Conservation (phyloP, 2,888 invertebrate species). For the Mellilla xanthometata region DNA sequence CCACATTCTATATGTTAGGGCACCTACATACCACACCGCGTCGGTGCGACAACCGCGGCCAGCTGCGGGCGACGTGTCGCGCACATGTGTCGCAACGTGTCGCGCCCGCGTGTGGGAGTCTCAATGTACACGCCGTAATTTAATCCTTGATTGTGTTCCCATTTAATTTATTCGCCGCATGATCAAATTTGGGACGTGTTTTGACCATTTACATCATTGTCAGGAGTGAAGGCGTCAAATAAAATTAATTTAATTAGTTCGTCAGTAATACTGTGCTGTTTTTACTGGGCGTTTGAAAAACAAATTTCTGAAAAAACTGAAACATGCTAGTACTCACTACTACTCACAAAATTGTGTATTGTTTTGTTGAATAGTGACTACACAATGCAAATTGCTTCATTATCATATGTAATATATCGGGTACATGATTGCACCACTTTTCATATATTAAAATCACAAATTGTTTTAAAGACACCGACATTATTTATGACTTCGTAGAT, state of each 20-base stretch:
- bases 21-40: conserved; percentile 68
- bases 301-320: too few relatives aligned
- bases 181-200: conserved; percentile 77
- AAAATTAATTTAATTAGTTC: too few relatives aligned
- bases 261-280: too few relatives aligned
- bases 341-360: too few relatives aligned
- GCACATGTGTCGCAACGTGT: conserved; percentile 67
- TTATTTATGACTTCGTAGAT: conserved; percentile 51
- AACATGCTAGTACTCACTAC: too few relatives aligned
- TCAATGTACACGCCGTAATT: conserved; percentile 77
- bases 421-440: conserved; percentile 39
- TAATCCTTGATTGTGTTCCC: conserved; percentile 79
- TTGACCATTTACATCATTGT: conserved; percentile 71
- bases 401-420: conserved; percentile 44
- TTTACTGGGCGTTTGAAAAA: too few relatives aligned
- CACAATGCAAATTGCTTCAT: conserved; percentile 31
- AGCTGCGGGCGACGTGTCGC: conserved; percentile 62
- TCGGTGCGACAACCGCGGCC: conserved; percentile 33
- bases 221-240: conserved; percentile 43
- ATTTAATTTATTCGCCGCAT: conserved; percentile 78
- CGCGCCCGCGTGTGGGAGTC: conserved; percentile 63
- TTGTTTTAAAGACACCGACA: conserved; percentile 39
- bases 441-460: conserved; percentile 43
- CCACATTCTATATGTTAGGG: conserved; percentile 74
- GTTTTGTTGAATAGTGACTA: too few relatives aligned